phyloP scores from a whole-genome alignment of 2,113 vertebrate species.

The Emydura subglobosa region DNA sequence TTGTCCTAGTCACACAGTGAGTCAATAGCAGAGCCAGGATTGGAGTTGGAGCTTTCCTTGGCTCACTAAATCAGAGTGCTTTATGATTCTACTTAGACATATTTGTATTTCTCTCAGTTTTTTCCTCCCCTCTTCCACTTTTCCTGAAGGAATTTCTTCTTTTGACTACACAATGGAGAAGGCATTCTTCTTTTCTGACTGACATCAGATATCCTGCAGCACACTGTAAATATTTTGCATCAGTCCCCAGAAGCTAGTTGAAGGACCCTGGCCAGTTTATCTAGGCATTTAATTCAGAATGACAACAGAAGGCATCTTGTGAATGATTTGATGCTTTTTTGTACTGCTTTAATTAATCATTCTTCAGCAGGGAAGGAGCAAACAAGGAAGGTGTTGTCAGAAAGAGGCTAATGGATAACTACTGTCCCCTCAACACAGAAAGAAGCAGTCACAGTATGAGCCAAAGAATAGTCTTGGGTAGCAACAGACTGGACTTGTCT shows the following conservation, averaged over 20 bases:
- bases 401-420: neutral
- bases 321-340: neutral
- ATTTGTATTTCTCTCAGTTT: neutral
- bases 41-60: neutral
- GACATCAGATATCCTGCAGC: neutral
- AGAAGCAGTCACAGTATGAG: neutral
- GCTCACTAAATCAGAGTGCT: neutral
- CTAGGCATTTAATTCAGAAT: slow-evolving; percentile 22
- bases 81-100: neutral
- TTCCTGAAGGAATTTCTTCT: neutral
- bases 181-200: neutral
- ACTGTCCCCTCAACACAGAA: neutral
- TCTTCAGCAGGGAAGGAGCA: neutral
- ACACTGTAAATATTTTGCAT: neutral
- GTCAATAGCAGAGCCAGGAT: neutral
- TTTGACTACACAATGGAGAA: neutral
- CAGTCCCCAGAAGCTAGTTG: neutral
- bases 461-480: neutral
- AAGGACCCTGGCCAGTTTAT: neutral
- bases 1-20: neutral
- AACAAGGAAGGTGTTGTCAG: neutral
- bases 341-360: neutral
- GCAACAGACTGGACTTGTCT: neutral
- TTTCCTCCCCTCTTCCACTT: neutral
- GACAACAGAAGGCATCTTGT: neutral